Evolutionary conservation across 1,140 invertebrate genomes (phyloP), one percentile per base, ranked within the genome.

Genomic region (Scaptomyza pallida): DNA sequence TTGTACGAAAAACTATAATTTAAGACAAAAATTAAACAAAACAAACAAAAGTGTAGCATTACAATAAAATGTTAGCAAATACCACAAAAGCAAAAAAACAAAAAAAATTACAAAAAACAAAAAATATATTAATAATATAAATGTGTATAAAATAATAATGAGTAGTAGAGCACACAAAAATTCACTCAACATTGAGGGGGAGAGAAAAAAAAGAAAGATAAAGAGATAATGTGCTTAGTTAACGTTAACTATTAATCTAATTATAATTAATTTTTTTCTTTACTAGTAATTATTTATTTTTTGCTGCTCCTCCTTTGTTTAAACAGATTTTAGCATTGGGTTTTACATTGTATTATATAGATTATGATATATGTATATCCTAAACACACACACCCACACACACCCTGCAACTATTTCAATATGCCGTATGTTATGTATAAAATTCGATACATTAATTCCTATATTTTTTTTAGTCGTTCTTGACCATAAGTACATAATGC

Each of bases 101-200:
- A n/a, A n/a, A n/a, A n/a, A n/a, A n/a, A n/a, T n/a, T n/a, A n/a
- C n/a, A n/a, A n/a, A n/a, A n/a, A n/a, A 33, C 76, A 80, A 61
- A 62, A 21, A 21, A 75, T 12, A 50, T 33, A 52, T 6, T 17
- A 60, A 68, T 35, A 12, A n/a, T 40, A 50, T 15, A 63, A 75
- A 78, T 65, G 69, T 83, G 76, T 73, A 86, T 80, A 83, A 83
- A 83, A 83, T 75, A 69, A 83, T 75, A 69, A 44, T 35, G 75
- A 73, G 72, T 55, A 48, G 51, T 23, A 43, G 21, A n/a, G n/a
- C n/a, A n/a, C 72, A 80, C 79, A 78, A 56, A 81, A 6, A 44
- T 23, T 45, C 3, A 30, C 44, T 15, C 9, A 60, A 35, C 15
- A 13, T 44, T 44, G 43, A n/a, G 41, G 10, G 5, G 30, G 17